Conservation (phyloP, 2,797 vertebrate species). For the Microctenopoma lineatum region DNA sequence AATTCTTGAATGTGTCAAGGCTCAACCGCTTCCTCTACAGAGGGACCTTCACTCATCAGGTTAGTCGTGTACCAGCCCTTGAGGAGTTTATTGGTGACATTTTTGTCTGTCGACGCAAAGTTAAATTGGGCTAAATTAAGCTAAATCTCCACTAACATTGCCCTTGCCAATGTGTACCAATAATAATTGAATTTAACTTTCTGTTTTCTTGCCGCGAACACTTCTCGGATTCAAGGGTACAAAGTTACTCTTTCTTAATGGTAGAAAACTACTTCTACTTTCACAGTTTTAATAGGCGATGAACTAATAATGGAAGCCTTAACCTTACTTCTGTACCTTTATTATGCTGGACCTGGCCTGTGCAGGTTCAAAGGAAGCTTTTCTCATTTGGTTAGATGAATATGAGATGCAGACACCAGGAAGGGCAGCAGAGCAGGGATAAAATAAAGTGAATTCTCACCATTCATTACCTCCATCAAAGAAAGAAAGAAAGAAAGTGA, state of each 20-base stretch:
- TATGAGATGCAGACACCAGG: slow-evolving; percentile 62
- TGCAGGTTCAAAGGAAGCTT: slow-evolving; percentile 49
- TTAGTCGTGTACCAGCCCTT: no score
- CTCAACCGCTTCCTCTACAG: no score
- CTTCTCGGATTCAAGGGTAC: slow-evolving; percentile 34
- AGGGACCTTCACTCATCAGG: no score
- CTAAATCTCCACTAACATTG: no score
- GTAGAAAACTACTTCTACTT: not conserved
- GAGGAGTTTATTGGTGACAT: no score
- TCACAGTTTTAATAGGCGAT: slow-evolving; percentile 23
- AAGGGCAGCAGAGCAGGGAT: slow-evolving; percentile 45
- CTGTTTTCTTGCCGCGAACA: slow-evolving; percentile 5
- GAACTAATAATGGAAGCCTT: not conserved
- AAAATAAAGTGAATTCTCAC: slow-evolving; percentile 68
- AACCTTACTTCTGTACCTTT: slow-evolving; percentile 4
- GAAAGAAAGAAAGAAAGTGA: slow-evolving; percentile 60
- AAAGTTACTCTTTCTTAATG: slow-evolving; percentile 13
- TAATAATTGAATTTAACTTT: not conserved
- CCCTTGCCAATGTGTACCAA: not conserved
- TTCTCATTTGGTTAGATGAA: slow-evolving; percentile 56
- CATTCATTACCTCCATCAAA: slow-evolving; percentile 66
- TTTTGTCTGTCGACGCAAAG: no score
- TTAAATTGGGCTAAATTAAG: no score
- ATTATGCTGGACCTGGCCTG: slow-evolving; percentile 36
- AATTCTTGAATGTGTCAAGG: not conserved